phyloP scores from a whole-genome alignment of 2,888 invertebrate genomes.

The Ectemnius continuus region DNA sequence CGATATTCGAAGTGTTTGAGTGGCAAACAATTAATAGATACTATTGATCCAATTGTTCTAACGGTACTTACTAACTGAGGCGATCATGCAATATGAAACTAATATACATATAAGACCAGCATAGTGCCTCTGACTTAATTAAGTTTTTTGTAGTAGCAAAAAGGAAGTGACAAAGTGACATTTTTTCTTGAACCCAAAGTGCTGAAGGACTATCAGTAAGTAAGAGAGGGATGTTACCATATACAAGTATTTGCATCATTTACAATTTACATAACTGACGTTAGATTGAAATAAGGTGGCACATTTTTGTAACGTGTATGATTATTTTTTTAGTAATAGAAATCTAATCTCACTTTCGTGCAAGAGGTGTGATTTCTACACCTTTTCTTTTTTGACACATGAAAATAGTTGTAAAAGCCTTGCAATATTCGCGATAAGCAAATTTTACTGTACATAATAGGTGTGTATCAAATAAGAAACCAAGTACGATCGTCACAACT shows the following conservation, averaged over 20 bases:
- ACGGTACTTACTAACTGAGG: too few relatives aligned
- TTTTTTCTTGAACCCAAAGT: constrained; percentile 27
- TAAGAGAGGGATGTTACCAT: constrained; percentile 35
- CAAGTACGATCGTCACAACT: too few relatives aligned
- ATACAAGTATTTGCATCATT: constrained; percentile 35
- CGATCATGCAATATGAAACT: constrained; percentile 19
- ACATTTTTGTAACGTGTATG: constrained; percentile 22
- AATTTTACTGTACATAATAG: too few relatives aligned
- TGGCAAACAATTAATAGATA: too few relatives aligned
- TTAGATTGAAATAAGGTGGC: constrained; percentile 1
- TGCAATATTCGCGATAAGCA: constrained; percentile 41
- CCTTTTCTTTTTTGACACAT: constrained; percentile 58
- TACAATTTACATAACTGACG: background rate
- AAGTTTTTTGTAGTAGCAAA: constrained; percentile 37
- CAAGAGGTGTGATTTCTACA: constrained; percentile 25
- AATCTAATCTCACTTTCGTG: constrained; percentile 12
- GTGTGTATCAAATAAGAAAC: too few relatives aligned
- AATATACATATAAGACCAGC: constrained; percentile 43
- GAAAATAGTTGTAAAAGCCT: constrained; percentile 56
- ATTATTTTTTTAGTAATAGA: constrained; percentile 12
- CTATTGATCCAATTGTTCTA: too few relatives aligned
- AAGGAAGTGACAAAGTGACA: constrained; percentile 32
- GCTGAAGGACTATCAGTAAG: constrained; percentile 27
- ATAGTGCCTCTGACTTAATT: constrained; percentile 52
- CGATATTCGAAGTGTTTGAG: too few relatives aligned